phyloP scores from a whole-genome alignment of 2,888 invertebrate genomes.

The Bombyx huttoni region DNA sequence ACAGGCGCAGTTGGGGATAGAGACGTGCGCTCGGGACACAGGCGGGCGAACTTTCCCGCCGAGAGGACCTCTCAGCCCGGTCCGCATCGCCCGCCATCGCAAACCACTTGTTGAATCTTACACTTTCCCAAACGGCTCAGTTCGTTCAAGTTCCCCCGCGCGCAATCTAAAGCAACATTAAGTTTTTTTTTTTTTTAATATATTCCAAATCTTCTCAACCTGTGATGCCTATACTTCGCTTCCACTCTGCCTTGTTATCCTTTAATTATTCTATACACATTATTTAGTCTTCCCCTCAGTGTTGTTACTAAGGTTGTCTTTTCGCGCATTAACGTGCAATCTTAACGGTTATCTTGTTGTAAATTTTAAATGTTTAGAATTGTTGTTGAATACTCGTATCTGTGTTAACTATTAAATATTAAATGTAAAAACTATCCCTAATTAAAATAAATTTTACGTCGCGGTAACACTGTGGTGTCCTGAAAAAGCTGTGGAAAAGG shows the following conservation, averaged over 20 bases:
- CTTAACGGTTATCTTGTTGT: slow-evolving; percentile 48
- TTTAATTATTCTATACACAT: slow-evolving; percentile 29
- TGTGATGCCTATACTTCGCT: slow-evolving; percentile 60
- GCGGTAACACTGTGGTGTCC: slow-evolving; percentile 37
- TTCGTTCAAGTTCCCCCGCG: slow-evolving; percentile 36
- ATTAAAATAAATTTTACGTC: slow-evolving; percentile 31
- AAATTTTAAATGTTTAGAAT: slow-evolving; percentile 64
- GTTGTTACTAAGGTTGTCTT: slow-evolving; percentile 52
- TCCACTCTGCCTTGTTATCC: slow-evolving; percentile 37
- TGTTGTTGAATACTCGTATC: slow-evolving; percentile 63
- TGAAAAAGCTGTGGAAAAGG: slow-evolving; percentile 28
- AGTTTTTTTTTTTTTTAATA: slow-evolving; percentile 16
- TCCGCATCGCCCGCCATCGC: slow-evolving; percentile 46
- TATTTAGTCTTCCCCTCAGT: slow-evolving; percentile 48
- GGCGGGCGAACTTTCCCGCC: slow-evolving; percentile 67
- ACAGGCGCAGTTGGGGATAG: slow-evolving; percentile 15
- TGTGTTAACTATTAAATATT: slow-evolving; percentile 61
- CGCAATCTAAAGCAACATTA: slow-evolving; percentile 23
- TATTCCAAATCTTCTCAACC: slow-evolving; percentile 16
- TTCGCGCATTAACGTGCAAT: slow-evolving; percentile 25
- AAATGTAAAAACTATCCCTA: slow-evolving; percentile 43
- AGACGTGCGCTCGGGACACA: slow-evolving; percentile 37
- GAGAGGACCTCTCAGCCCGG: slow-evolving; percentile 37
- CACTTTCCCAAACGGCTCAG: slow-evolving; percentile 36
- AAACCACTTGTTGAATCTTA: slow-evolving; percentile 65